These are phyloP conservation scores for Eufriesea mexicana DNA, from an alignment of 1,140 invertebrate species.

Conservation along the genomic window DNA sequence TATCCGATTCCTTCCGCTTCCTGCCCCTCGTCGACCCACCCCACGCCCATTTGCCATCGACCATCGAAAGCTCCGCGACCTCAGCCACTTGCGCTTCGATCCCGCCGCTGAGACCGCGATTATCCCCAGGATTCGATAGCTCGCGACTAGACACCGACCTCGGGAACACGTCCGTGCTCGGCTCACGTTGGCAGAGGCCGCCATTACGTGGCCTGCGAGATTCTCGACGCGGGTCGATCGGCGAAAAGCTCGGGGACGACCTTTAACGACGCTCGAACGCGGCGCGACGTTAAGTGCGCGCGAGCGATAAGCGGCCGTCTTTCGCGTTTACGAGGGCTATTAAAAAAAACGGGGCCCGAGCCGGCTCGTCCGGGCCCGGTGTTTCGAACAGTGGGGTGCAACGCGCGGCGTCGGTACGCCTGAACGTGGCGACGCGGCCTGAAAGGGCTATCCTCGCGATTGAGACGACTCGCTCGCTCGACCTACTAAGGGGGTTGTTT, in stretches of 20 bases:
- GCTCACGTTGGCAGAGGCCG: too few relatives aligned
- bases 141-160: too few relatives aligned
- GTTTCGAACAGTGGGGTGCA: constrained; percentile 56
- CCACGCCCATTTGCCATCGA: too few relatives aligned
- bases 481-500: constrained; percentile 74
- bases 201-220: not conserved
- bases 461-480: constrained; percentile 67
- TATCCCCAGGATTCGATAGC: not conserved
- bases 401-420: not conserved
- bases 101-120: too few relatives aligned
- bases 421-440: constrained; percentile 12
- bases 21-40: too few relatives aligned
- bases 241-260: constrained; percentile 18
- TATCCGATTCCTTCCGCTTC: too few relatives aligned
- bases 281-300: constrained; percentile 27
- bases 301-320: constrained; percentile 27
- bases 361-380: not conserved
- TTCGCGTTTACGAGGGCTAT: constrained; percentile 45
- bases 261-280: constrained; percentile 29
- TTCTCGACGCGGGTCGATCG: constrained; percentile 1
- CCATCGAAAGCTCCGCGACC: too few relatives aligned
- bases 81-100: too few relatives aligned
- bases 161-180: too few relatives aligned
- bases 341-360: constrained; percentile 5
- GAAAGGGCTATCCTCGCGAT: constrained; percentile 53